phyloP scores from a whole-genome alignment of 2,888 invertebrate species.

The Diarsia mendica region DNA sequence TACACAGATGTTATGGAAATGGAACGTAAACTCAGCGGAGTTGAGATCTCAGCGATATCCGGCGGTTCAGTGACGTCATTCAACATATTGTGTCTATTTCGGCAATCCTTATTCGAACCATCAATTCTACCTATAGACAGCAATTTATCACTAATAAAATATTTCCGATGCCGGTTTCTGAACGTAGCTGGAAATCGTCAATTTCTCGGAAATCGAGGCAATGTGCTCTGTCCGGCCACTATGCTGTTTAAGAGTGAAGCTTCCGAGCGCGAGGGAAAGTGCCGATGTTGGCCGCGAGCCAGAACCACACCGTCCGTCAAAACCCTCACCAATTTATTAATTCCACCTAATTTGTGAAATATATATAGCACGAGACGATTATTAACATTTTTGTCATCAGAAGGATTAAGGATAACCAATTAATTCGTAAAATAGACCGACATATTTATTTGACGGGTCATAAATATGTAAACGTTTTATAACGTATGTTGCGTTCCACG shows the following conservation, averaged over 20 bases:
- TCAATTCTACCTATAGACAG: slow-evolving; percentile 59
- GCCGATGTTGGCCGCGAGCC: slow-evolving; percentile 81
- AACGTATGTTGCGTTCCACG: slow-evolving; percentile 45
- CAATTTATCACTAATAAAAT: slow-evolving; percentile 85
- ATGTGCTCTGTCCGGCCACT: slow-evolving; percentile 80
- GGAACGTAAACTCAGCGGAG: slow-evolving; percentile 13
- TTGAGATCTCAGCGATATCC: slow-evolving; percentile 30
- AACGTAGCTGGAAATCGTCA: slow-evolving; percentile 82
- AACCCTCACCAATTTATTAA: slow-evolving; percentile 83
- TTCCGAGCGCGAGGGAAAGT: slow-evolving; percentile 82
- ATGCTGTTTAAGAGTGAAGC: slow-evolving; percentile 76
- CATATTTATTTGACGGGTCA: slow-evolving; percentile 64
- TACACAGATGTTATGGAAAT: slow-evolving; percentile 20
- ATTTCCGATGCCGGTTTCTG: slow-evolving; percentile 83
- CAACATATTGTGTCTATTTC: slow-evolving; percentile 47
- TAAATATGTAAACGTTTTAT: slow-evolving; percentile 66
- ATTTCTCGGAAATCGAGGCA: slow-evolving; percentile 86
- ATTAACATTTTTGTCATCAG: slow-evolving; percentile 86
- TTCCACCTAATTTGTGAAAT: slow-evolving; percentile 83
- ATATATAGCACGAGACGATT: slow-evolving; percentile 79
- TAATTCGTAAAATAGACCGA: slow-evolving; percentile 73
- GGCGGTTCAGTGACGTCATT: slow-evolving; percentile 26
- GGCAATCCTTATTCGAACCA: slow-evolving; percentile 40
- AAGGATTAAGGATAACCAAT: slow-evolving; percentile 80
- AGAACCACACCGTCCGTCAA: slow-evolving; percentile 77